Conservation (phyloP, 2,113 vertebrate genomes). For the Paramormyrops kingsleyae region DNA sequence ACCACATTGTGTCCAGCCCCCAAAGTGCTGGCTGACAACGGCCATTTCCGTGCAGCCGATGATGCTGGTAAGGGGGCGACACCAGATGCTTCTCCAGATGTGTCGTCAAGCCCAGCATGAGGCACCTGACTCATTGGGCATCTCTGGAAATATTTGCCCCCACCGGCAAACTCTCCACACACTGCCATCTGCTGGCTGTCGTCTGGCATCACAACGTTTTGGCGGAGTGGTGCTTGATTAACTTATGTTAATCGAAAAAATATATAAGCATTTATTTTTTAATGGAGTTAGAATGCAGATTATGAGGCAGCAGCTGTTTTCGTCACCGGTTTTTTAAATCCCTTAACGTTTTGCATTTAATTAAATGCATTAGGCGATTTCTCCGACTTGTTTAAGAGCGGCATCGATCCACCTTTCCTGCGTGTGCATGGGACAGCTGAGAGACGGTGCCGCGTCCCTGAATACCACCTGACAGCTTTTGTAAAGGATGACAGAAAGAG, state of each 20-base stretch:
- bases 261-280: constrained; percentile 24
- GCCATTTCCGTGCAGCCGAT: constrained; percentile 22
- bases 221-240: not conserved
- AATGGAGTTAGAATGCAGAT: constrained; percentile 3
- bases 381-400: not conserved
- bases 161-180: not conserved
- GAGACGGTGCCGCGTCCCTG: not conserved
- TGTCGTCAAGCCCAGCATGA: constrained; percentile 28
- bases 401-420: not conserved
- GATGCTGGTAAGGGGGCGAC: constrained; percentile 14
- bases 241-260: constrained; percentile 4
- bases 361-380: not conserved
- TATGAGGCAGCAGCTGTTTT: not conserved
- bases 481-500: not conserved
- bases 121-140: constrained; percentile 37
- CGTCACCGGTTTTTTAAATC: not conserved
- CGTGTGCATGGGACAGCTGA: not conserved
- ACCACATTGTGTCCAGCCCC: constrained; percentile 23
- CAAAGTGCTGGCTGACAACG: constrained; percentile 35
- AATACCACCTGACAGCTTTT: not conserved
- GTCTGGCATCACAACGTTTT: not conserved
- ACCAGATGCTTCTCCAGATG: constrained; percentile 43
- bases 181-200: constrained; percentile 20
- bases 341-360: not conserved
- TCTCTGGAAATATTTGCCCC: constrained; percentile 21